These are phyloP conservation scores for Atta colombica DNA, from an alignment of 1,140 invertebrate genomes.

Conservation along the genomic window DNA sequence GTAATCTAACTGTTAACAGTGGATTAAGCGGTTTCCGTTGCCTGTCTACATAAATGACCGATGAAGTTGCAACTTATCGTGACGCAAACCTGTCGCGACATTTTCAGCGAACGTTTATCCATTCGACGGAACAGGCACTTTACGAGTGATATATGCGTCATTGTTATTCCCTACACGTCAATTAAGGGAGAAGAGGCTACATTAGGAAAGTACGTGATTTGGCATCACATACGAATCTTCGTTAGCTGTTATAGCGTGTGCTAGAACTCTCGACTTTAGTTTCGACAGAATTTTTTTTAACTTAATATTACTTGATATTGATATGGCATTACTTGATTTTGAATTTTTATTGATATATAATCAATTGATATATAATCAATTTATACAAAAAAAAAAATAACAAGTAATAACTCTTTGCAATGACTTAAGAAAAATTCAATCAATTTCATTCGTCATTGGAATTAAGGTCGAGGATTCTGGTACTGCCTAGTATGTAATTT, in stretches of 20 bases:
- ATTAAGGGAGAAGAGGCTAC: conserved; percentile 47
- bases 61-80: conserved; percentile 44
- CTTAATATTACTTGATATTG: not conserved
- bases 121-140: not conserved
- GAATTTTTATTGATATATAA: not conserved
- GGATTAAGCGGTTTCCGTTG: conserved; percentile 41
- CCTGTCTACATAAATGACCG: conserved; percentile 25
- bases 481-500: conserved; percentile 10
- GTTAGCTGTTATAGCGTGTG: conserved; percentile 4
- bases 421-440: not conserved
- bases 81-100: not conserved
- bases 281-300: not conserved
- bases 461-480: conserved; percentile 1
- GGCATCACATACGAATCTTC: not conserved
- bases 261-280: not conserved
- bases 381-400: too few relatives aligned
- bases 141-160: conserved; percentile 19
- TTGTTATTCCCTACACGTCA: conserved; percentile 33
- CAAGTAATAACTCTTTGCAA: not conserved
- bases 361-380: not conserved
- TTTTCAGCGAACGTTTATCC: conserved; percentile 49
- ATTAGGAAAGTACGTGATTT: conserved; percentile 14
- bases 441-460: not conserved
- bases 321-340: not conserved
- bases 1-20: conserved; percentile 47